Conservation (phyloP, 1,140 invertebrate genomes). For the Stratiolaelaps scimitus region DNA sequence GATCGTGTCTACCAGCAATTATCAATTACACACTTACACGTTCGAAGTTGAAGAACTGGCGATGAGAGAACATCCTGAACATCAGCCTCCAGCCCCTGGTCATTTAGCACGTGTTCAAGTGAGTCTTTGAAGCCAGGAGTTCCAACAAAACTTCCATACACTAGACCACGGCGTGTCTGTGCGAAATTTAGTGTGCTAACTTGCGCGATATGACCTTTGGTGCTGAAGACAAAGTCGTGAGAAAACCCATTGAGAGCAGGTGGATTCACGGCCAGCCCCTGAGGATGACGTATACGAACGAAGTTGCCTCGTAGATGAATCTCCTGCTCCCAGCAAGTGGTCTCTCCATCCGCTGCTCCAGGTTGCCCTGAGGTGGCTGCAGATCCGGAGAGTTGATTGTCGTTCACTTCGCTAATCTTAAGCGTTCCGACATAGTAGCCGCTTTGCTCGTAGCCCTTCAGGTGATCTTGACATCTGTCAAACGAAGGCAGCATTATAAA, state of each 20-base stretch:
- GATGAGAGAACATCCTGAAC: neutral
- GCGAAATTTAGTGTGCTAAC: neutral
- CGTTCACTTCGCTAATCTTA: neutral
- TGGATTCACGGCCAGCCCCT: neutral
- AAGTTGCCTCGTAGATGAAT: conserved; percentile 18
- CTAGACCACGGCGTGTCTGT: neutral
- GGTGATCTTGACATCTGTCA: conserved; percentile 8
- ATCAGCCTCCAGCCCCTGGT: neutral
- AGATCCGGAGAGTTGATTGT: too few relatives aligned
- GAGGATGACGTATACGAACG: conserved; percentile 5
- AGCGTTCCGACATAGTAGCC: conserved; percentile 19
- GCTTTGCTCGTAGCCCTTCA: conserved; percentile 8
- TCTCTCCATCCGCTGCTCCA: neutral
- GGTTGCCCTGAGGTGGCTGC: neutral
- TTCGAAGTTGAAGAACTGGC: neutral
- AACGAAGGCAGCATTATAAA: too few relatives aligned
- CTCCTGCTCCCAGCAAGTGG: neutral
- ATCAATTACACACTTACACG: conserved; percentile 6
- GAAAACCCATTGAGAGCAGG: neutral
- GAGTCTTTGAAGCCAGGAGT: conserved; percentile 16
- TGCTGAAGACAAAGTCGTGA: neutral
- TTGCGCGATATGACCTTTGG: neutral
- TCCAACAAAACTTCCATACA: neutral
- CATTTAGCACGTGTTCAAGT: neutral
- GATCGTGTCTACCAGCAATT: too few relatives aligned